A percentile compares a stretch with the other conserved stretches of the same genome.
Conservation (phyloP, 2,888 invertebrate species). For the Parasteatoda lunata region DNA sequence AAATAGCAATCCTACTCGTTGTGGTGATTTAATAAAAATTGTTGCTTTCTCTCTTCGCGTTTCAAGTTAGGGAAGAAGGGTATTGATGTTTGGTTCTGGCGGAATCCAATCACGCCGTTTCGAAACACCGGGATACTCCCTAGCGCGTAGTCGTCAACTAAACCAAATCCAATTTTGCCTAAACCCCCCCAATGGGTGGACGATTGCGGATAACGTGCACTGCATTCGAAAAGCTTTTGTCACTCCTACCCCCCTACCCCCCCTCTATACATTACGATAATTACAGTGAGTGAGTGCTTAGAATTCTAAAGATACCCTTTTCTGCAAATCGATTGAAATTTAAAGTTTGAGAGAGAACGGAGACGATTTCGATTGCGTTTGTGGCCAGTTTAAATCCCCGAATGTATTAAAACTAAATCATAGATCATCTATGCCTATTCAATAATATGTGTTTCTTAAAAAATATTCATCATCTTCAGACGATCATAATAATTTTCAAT, state of each 20-base stretch:
- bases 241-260: conserved; percentile 12
- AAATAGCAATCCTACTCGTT: background rate
- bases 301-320: too few relatives aligned
- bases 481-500: too few relatives aligned
- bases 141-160: conserved; percentile 20
- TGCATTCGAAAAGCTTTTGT: conserved; percentile 57
- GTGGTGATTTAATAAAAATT: too few relatives aligned
- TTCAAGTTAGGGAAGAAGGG: background rate
- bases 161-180: conserved; percentile 49
- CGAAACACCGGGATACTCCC: conserved; percentile 2
- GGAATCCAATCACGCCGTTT: background rate
- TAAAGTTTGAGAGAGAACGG: too few relatives aligned
- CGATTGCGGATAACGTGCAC: conserved; percentile 43
- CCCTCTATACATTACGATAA: conserved; percentile 62
- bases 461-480: too few relatives aligned
- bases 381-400: too few relatives aligned
- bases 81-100: background rate
- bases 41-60: too few relatives aligned
- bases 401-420: too few relatives aligned
- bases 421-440: too few relatives aligned
- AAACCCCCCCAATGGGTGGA: conserved; percentile 46
- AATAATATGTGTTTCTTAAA: too few relatives aligned
- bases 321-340: too few relatives aligned
- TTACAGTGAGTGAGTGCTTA: conserved; percentile 21
- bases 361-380: too few relatives aligned